These are phyloP conservation scores for Acomys russatus DNA, from an alignment of 2,797 vertebrate species.

Conservation along the genomic window DNA sequence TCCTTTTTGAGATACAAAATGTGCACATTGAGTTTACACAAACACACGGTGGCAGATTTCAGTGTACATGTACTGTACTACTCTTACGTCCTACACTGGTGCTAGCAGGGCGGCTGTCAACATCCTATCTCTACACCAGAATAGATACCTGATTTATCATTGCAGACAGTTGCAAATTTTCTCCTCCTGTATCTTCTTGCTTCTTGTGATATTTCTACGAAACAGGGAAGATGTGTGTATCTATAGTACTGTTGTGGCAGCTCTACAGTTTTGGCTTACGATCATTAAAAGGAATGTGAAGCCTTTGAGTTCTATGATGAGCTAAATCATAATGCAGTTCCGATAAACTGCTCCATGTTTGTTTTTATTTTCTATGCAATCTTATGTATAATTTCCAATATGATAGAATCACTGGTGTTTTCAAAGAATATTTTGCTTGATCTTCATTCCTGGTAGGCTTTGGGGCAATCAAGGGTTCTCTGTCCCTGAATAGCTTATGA, in stretches of 20 bases:
- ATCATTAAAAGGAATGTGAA: conserved; percentile 64
- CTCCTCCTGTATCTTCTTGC: conserved; percentile 78
- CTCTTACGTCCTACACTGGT: conserved; percentile 90
- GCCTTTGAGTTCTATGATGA: conserved; percentile 54
- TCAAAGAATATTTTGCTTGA: conserved; percentile 71
- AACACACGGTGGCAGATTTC: conserved; percentile 88
- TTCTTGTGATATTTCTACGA: conserved; percentile 80
- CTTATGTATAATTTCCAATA: conserved; percentile 67
- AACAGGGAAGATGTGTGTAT: conserved; percentile 81
- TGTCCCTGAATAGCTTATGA: conserved; percentile 46
- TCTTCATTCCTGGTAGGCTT: conserved; percentile 53
- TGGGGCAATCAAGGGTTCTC: conserved; percentile 57
- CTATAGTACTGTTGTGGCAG: conserved; percentile 78
- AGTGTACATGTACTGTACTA: conserved; percentile 91
- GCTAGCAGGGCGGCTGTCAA: conserved; percentile 89
- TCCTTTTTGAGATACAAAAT: conserved; percentile 91
- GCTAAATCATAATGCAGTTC: conserved; percentile 70
- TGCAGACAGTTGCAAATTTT: conserved; percentile 84
- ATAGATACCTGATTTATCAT: conserved; percentile 90
- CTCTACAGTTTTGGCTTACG: conserved; percentile 76
- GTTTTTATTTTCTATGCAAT: conserved; percentile 56
- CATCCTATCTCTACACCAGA: conserved; percentile 90
- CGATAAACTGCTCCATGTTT: conserved; percentile 67
- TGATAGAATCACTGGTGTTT: conserved; percentile 69
- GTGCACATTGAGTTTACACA: conserved; percentile 90